phyloP scores from a whole-genome alignment of 2,888 invertebrate genomes.

The Habrosyne pyritoides region DNA sequence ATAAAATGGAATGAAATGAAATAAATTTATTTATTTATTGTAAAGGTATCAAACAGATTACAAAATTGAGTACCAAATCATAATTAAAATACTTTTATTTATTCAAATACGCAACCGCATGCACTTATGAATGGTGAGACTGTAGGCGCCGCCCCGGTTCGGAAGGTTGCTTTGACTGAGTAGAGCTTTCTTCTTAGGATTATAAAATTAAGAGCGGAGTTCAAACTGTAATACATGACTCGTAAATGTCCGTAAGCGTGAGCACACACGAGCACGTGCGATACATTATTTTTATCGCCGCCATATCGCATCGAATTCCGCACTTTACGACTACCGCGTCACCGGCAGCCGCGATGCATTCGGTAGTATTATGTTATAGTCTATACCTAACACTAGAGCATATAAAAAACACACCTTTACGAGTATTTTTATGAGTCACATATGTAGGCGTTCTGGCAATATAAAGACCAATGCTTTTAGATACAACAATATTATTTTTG shows the following conservation, averaged over 20 bases:
- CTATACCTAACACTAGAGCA: conserved; percentile 1
- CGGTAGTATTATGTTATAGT: conserved; percentile 3
- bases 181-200: no score
- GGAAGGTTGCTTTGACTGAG: no score
- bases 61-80: no score
- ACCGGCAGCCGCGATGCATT: conserved; percentile 3
- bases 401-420: not conserved
- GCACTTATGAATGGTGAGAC: no score
- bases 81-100: no score
- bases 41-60: no score
- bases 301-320: conserved; percentile 23
- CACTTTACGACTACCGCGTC: conserved; percentile 22
- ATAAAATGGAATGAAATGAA: no score
- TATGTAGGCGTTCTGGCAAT: not conserved
- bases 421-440: not conserved
- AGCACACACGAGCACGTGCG: conserved; percentile 16
- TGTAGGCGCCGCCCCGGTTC: no score
- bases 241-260: conserved; percentile 16
- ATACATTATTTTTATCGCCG: conserved; percentile 34
- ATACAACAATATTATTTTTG: conserved; percentile 1
- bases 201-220: not conserved
- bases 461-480: conserved; percentile 2
- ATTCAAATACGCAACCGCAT: no score
- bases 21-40: no score
- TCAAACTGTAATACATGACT: conserved; percentile 6